Conservation (phyloP, 2,888 invertebrate genomes). For the Cantharis flavilabris region DNA sequence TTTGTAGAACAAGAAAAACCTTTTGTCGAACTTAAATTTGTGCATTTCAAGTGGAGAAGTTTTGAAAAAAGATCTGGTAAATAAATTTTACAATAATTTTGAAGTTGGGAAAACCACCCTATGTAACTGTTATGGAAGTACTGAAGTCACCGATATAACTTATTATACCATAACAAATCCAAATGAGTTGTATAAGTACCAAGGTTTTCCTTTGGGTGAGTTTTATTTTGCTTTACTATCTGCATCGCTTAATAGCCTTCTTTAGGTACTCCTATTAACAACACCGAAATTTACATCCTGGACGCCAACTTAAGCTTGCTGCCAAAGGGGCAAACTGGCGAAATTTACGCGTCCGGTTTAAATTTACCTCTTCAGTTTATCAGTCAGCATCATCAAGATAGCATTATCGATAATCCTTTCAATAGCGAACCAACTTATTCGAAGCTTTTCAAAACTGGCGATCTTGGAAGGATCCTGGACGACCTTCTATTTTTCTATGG, state of each 20-base stretch:
- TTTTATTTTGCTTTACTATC: neutral
- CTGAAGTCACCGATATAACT: constrained; percentile 91
- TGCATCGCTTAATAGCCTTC: no score
- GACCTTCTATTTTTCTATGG: constrained; percentile 75
- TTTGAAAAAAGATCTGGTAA: constrained; percentile 70
- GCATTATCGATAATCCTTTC: constrained; percentile 76
- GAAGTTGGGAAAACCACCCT: constrained; percentile 65
- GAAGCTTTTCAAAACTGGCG: constrained; percentile 81
- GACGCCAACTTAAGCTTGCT: constrained; percentile 75
- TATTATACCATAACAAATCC: constrained; percentile 69
- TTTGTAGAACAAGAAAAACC: constrained; percentile 51
- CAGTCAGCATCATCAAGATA: constrained; percentile 71
- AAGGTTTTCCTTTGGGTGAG: constrained; percentile 81
- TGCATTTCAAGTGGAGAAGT: constrained; percentile 93
- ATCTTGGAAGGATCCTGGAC: constrained; percentile 76
- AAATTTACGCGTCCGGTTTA: constrained; percentile 78
- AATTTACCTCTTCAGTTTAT: constrained; percentile 84
- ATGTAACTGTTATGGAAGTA: constrained; percentile 90
- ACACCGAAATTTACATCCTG: constrained; percentile 79
- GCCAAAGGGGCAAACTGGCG: constrained; percentile 74
- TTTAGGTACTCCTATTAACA: constrained; percentile 75
- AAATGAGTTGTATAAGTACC: constrained; percentile 64
- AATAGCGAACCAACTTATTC: constrained; percentile 68
- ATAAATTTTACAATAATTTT: constrained; percentile 77
- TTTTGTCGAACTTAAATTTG: constrained; percentile 65